A percentile compares a stretch with the other conserved stretches of the same genome.
phyloP scores from a whole-genome alignment of 2,888 invertebrate genomes.

The Oithona nana region DNA sequence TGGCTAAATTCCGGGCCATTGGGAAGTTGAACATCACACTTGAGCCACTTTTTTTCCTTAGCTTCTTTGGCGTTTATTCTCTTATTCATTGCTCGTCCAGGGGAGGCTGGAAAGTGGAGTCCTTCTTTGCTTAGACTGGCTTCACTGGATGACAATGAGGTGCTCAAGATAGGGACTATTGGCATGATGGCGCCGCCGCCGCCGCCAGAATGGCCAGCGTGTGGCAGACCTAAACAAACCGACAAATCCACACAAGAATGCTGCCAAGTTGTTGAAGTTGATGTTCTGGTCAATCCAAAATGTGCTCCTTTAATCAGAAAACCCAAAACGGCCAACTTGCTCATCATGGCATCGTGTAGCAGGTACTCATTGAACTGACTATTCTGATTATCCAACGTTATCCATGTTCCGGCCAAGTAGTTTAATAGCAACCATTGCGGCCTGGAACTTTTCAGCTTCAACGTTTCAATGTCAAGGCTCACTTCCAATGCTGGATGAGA shows the following conservation, averaged over 20 bases:
- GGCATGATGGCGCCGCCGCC: not conserved
- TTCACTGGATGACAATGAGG: not conserved
- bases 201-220: too few species aligned
- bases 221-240: too few species aligned
- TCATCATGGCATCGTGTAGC: slow-evolving; percentile 3
- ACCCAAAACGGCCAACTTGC: not conserved
- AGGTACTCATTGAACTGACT: not conserved
- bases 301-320: not conserved
- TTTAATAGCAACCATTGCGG: slow-evolving; percentile 1
- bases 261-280: not conserved
- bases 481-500: not conserved
- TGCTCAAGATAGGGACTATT: not conserved
- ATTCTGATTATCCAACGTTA: too few species aligned
- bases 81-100: slow-evolving; percentile 11
- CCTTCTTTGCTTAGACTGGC: not conserved
- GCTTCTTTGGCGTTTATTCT: not conserved
- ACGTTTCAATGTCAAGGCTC: not conserved
- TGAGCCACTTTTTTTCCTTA: not conserved
- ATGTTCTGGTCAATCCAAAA: not conserved
- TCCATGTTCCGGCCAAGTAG: not conserved
- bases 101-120: not conserved
- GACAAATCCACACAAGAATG: not conserved
- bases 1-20: not conserved
- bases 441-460: not conserved
- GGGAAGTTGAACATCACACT: not conserved